phyloP scores from a whole-genome alignment of 2,113 vertebrate genomes.

The Sorex araneus region DNA sequence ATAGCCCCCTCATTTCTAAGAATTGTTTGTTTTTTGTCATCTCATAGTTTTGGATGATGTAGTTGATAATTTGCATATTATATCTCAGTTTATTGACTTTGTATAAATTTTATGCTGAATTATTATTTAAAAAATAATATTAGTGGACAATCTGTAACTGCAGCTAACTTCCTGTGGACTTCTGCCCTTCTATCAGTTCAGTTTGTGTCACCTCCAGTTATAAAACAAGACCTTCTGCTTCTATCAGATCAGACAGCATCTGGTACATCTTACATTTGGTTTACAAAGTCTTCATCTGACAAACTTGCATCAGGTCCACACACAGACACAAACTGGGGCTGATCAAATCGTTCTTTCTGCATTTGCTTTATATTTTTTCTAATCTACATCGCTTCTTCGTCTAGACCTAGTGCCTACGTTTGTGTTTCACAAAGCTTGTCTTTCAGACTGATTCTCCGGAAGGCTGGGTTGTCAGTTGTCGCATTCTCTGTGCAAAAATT shows the following conservation, averaged over 20 bases:
- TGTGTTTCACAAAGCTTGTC: background rate
- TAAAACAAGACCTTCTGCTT: no score
- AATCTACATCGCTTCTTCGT: background rate
- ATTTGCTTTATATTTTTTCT: background rate
- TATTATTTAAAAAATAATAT: background rate
- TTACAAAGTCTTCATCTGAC: background rate
- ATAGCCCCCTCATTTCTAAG: background rate
- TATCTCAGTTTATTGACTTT: background rate
- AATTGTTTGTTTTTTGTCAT: background rate
- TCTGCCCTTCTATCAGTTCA: background rate
- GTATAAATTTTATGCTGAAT: background rate
- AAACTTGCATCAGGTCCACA: background rate
- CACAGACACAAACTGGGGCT: accelerated
- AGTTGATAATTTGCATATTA: background rate
- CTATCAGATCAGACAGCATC: no score
- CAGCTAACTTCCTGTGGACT: background rate
- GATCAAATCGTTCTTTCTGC: background rate
- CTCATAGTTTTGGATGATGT: background rate
- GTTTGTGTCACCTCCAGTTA: background rate
- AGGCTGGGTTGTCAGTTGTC: no score
- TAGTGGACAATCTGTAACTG: background rate
- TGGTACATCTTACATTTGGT: background rate
- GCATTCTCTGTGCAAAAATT: no score
- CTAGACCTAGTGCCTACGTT: background rate
- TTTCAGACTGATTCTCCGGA: background rate